A percentile compares a stretch with the other conserved stretches of the same genome.
phyloP scores from a whole-genome alignment of 2,113 vertebrate genomes.

The Henicopernis longicauda region DNA sequence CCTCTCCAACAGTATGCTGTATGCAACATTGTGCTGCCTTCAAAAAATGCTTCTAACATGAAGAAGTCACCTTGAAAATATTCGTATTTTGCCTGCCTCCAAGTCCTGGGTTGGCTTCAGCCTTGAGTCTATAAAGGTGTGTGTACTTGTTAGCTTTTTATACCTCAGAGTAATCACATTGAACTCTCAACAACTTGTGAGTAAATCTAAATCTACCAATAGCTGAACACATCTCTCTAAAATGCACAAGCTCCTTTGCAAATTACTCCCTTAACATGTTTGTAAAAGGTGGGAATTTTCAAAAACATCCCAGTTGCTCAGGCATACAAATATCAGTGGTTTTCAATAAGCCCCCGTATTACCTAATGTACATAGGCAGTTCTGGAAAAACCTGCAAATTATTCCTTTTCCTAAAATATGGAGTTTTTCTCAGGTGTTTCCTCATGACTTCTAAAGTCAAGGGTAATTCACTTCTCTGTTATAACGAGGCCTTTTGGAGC shows the following conservation, averaged over 20 bases:
- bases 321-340: background rate
- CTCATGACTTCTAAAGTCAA: background rate
- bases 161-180: background rate
- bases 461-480: background rate
- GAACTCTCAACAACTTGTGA: background rate
- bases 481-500: background rate
- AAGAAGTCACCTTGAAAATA: slow-evolving; percentile 25
- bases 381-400: background rate
- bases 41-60: background rate
- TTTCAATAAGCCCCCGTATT: background rate
- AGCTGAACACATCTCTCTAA: background rate
- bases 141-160: background rate
- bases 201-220: background rate
- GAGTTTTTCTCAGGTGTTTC: background rate
- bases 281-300: background rate
- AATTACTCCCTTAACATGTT: background rate
- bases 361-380: background rate
- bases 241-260: background rate
- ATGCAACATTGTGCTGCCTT: background rate
- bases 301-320: background rate
- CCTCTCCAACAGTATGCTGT: background rate
- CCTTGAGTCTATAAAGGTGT: background rate
- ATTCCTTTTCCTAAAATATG: background rate
- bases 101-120: background rate
- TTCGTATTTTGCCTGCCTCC: background rate